Conservation (phyloP, 2,888 invertebrate species). For the Timema cristinae region DNA sequence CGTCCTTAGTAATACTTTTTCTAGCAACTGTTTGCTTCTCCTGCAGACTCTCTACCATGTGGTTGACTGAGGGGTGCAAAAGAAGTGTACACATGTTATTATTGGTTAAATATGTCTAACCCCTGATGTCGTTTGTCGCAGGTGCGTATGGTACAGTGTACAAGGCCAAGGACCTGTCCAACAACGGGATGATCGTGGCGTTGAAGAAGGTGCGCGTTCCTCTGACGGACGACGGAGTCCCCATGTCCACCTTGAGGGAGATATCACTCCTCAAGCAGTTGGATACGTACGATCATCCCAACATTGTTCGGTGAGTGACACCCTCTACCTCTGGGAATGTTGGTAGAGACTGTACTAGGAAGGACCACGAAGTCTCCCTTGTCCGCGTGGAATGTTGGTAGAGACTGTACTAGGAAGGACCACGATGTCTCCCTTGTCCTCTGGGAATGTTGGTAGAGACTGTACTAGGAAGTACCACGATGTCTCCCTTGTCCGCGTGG, state of each 20-base stretch:
- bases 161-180: conserved; percentile 79
- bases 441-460: too few species aligned
- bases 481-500: too few species aligned
- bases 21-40: too few species aligned
- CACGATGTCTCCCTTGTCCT: too few species aligned
- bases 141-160: conserved; percentile 97
- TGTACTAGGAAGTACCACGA: too few species aligned
- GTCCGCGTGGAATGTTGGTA: too few species aligned
- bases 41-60: not conserved
- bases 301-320: conserved; percentile 71
- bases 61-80: not conserved
- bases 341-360: too few species aligned
- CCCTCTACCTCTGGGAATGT: too few species aligned
- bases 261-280: conserved; percentile 89
- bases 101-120: not conserved
- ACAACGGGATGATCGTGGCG: conserved; percentile 77
- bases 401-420: too few species aligned
- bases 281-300: conserved; percentile 84
- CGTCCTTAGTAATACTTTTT: too few species aligned
- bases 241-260: conserved; percentile 90
- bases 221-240: conserved; percentile 86
- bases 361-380: too few species aligned
- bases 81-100: not conserved
- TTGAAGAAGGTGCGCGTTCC: conserved; percentile 92
- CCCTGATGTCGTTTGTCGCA: conserved; percentile 40